These are phyloP conservation scores for Mormyrus hasselquistii DNA, from an alignment of 2,797 vertebrate genomes.

Conservation along the genomic window DNA sequence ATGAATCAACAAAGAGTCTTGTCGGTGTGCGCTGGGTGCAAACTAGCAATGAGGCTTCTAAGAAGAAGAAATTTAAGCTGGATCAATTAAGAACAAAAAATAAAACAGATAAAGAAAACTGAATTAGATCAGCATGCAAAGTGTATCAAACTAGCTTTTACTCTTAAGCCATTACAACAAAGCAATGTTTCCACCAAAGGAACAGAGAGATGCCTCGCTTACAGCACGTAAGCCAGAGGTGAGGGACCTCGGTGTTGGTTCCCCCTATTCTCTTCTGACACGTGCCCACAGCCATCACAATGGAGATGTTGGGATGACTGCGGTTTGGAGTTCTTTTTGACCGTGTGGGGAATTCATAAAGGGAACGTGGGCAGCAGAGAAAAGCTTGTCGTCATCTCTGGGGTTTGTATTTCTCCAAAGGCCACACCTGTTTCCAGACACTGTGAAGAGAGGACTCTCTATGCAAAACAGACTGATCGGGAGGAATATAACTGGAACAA, in stretches of 20 bases:
- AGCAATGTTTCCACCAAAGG: not conserved
- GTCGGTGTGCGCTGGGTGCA: not conserved
- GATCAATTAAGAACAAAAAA: not conserved
- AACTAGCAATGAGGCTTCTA: not conserved
- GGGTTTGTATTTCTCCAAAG: slow-evolving; percentile 6
- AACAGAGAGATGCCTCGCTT: not conserved
- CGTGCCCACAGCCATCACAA: not conserved
- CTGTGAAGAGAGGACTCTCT: not conserved
- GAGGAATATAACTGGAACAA: not conserved
- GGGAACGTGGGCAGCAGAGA: not conserved
- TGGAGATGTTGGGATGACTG: not conserved
- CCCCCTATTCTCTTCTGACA: not conserved
- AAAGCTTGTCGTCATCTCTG: not conserved
- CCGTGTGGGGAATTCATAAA: not conserved
- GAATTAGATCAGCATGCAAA: not conserved
- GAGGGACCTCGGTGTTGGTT: not conserved
- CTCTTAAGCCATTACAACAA: not conserved
- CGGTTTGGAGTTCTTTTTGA: not conserved
- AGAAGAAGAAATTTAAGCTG: not conserved
- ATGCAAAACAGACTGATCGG: not conserved
- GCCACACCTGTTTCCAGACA: not conserved
- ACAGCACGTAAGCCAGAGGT: not conserved
- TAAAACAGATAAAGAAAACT: not conserved
- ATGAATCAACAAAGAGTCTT: not conserved
- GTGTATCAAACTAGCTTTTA: not conserved